Evolutionary conservation across 1,140 invertebrate genomes (phyloP), one percentile per base, ranked within the genome.

Genomic region (Chionoecetes opilio): DNA sequence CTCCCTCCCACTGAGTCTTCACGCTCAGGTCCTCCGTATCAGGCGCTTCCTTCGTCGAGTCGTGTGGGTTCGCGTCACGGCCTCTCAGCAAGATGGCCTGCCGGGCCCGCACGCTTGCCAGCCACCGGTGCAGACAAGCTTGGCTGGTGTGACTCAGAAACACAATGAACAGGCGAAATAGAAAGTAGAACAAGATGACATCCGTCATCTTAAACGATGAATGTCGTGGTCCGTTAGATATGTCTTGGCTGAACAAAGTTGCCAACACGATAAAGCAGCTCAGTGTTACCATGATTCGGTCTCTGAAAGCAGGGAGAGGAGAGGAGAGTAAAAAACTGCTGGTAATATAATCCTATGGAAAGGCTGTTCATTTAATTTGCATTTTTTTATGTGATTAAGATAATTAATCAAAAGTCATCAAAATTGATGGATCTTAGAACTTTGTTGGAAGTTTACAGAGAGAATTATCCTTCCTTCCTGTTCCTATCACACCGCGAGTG

Each of bases 251-350:
- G 34, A 82, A 82, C 29, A 92, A 41, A 11, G 53, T 29, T 3
- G 63, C 53, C 63, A 92, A 14, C 53, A 92, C 91, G 26, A 92
- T 82, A 2, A 92, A 41, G 91, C 63, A 82, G 11, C 53, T 75
- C 2, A 92, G 91, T 31, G 91, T 92, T 41, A 92, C 91, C 91
- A 92, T 92, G 91, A 92, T 92, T 8, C 91, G 91, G 63, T 92
- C 91, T 37, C 91, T 92, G 91, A 89, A 75, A 75, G 46, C n/a
- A 84, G 29, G 2, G 2, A 9, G 46, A 14, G 21, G 46, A 14
- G 21, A 41, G 38, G 38, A 3, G 5, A 41, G 38, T 3, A 14
- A 53, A 14, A 53, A 53, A 53, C 46, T 14, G 11, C 0, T 53
- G 46, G 46, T 53, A 53, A 9, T 2, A 9, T 53, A 53, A 2